A percentile compares a stretch with the other conserved stretches of the same genome.
Conservation (phyloP, 2,113 vertebrate genomes). For the Platycercus adscitus region DNA sequence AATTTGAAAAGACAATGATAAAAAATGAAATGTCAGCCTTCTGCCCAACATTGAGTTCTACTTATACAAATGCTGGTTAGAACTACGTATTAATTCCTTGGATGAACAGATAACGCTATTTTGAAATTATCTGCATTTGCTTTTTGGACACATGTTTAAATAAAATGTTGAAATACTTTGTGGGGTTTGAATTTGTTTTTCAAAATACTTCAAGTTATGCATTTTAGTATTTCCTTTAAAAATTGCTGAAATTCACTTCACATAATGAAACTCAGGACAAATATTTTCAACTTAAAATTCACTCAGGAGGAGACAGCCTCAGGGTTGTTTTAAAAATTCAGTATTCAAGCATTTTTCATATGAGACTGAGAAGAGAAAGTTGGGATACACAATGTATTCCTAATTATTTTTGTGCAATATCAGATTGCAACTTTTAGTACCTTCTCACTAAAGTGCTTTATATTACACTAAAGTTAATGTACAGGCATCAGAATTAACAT, state of each 20-base stretch:
- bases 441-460: not conserved
- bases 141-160: not conserved
- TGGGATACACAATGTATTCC: not conserved
- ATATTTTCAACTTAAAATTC: not conserved
- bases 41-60: not conserved
- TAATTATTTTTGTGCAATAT: not conserved
- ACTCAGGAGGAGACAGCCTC: not conserved
- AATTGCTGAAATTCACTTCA: not conserved
- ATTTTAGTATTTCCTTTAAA: not conserved
- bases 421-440: not conserved
- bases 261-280: not conserved
- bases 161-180: not conserved
- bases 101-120: not conserved
- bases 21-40: not conserved
- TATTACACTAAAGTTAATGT: not conserved
- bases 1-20: not conserved
- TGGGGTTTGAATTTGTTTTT: not conserved
- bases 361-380: not conserved
- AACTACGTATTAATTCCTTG: not conserved
- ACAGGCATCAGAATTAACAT: not conserved
- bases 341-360: not conserved
- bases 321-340: not conserved
- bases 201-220: not conserved
- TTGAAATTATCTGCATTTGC: not conserved
- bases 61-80: not conserved